phyloP scores from a whole-genome alignment of 1,140 invertebrate genomes.

The Aphidius gifuensis region DNA sequence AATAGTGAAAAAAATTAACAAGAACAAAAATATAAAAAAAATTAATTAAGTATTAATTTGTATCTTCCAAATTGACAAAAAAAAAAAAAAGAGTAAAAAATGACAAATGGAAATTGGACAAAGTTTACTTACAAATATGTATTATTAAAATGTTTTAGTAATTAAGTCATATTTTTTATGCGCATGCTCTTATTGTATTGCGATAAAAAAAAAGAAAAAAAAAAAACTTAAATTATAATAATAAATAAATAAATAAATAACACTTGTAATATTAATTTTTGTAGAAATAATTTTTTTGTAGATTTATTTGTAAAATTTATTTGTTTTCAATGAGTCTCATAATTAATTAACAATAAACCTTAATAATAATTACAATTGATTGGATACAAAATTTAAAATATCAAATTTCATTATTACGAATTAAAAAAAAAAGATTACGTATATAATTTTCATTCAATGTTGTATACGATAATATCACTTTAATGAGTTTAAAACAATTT shows the following conservation, averaged over 20 bases:
- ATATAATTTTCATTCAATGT: not conserved
- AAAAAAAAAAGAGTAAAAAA: conserved; percentile 4
- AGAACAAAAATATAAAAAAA: conserved; percentile 15
- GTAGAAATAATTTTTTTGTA: too few relatives aligned
- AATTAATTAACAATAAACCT: too few relatives aligned
- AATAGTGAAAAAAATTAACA: conserved; percentile 6
- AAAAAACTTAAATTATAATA: not conserved
- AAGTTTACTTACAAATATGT: conserved; percentile 23
- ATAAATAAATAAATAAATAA: conserved; percentile 2
- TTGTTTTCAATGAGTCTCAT: too few relatives aligned
- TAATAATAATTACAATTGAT: too few relatives aligned
- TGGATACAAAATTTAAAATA: not conserved
- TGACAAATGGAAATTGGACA: not conserved
- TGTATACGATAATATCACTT: not conserved
- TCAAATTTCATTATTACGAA: not conserved
- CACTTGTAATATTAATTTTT: not conserved
- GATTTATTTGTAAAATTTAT: too few relatives aligned
- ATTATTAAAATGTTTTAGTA: conserved; percentile 46
- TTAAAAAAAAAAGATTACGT: not conserved
- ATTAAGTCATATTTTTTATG: conserved; percentile 57
- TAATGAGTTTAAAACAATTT: too few relatives aligned
- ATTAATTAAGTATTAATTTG: conserved; percentile 46
- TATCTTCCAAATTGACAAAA: conserved; percentile 46
- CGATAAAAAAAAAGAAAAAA: conserved; percentile 33
- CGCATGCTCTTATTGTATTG: conserved; percentile 56